These are phyloP conservation scores for Corydoras maculifer DNA, from an alignment of 2,113 vertebrate genomes.

Conservation along the genomic window DNA sequence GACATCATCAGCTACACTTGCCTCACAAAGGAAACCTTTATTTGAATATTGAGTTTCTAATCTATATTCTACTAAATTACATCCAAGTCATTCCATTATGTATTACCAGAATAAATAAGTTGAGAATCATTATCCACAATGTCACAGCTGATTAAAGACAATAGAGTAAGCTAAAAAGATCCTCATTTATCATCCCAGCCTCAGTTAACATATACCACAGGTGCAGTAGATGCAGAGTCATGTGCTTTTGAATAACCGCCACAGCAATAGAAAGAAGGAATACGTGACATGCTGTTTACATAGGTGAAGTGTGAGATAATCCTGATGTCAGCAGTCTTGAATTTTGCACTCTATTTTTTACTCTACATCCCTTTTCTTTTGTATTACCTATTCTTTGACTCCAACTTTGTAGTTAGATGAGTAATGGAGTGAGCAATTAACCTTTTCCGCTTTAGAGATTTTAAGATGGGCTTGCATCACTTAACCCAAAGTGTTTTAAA, in stretches of 20 bases:
- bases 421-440: conserved; percentile 56
- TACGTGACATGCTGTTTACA: background rate
- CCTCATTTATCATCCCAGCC: background rate
- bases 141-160: background rate
- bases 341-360: background rate
- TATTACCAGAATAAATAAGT: background rate
- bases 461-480: conserved; percentile 52
- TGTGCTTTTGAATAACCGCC: background rate
- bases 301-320: background rate
- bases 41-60: no score
- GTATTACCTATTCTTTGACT: background rate
- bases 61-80: no score
- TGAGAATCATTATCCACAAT: background rate
- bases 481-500: conserved; percentile 54
- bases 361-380: background rate
- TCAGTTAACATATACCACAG: background rate
- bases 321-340: background rate
- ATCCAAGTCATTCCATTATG: background rate
- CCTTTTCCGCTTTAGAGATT: conserved; percentile 62
- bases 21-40: no score
- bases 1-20: no score
- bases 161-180: background rate
- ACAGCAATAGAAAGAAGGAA: background rate
- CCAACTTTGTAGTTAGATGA: conserved; percentile 39
- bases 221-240: background rate